Conservation (phyloP, 2,797 vertebrate species). For the Hydrophis major region DNA sequence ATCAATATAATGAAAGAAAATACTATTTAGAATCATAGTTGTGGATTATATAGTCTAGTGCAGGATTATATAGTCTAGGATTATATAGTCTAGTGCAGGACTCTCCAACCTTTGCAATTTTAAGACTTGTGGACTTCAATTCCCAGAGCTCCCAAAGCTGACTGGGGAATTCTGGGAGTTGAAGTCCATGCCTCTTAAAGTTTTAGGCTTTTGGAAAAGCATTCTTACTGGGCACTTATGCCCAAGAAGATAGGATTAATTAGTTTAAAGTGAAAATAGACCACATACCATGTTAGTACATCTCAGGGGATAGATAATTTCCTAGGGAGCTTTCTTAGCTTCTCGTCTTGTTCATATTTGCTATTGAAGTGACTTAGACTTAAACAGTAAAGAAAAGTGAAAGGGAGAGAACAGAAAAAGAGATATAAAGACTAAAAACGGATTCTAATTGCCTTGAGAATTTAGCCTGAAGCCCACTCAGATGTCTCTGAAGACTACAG, state of each 20-base stretch:
- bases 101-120: too few species aligned
- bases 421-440: not conserved
- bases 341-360: not conserved
- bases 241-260: not conserved
- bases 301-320: not conserved
- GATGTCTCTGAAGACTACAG: not conserved
- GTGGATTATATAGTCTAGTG: not conserved
- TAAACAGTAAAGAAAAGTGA: not conserved
- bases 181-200: not conserved
- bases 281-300: not conserved
- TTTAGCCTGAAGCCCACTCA: not conserved
- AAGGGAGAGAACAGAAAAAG: not conserved
- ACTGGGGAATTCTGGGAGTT: not conserved
- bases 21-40: not conserved
- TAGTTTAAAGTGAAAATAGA: not conserved
- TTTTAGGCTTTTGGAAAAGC: not conserved
- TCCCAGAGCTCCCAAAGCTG: not conserved
- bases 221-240: not conserved
- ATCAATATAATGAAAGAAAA: not conserved
- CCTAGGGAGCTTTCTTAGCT: not conserved
- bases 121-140: too few species aligned
- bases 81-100: not conserved
- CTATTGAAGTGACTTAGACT: too few species aligned
- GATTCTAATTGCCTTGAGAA: not conserved
- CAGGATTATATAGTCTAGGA: not conserved